These are phyloP conservation scores for Strigops habroptila DNA, from an alignment of 2,113 vertebrate genomes.

Conservation along the genomic window DNA sequence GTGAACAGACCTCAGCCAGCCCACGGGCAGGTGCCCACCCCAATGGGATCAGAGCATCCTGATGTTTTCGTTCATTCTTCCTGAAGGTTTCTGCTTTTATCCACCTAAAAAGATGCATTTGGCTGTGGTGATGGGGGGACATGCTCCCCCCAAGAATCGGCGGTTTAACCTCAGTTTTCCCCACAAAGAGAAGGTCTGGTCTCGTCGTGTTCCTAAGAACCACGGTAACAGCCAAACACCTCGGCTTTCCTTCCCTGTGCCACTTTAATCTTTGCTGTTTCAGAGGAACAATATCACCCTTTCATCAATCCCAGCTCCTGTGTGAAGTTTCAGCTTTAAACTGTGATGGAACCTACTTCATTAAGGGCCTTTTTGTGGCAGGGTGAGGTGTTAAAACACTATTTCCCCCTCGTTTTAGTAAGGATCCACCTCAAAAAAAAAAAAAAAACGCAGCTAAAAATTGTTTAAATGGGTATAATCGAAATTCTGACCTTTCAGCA, in stretches of 20 bases:
- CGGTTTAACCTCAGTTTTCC: not conserved
- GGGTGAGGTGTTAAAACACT: not conserved
- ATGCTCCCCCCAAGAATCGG: not conserved
- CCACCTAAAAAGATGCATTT: not conserved
- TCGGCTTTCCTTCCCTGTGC: not conserved
- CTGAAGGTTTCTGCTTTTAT: not conserved
- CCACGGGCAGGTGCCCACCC: not conserved
- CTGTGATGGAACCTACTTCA: not conserved
- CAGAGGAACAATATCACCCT: not conserved
- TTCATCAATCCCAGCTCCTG: not conserved
- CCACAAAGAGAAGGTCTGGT: not conserved
- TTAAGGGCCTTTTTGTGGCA: not conserved
- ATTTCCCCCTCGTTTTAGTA: not conserved
- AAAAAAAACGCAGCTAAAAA: not conserved
- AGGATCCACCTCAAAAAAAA: not conserved
- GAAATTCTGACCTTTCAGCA: not conserved
- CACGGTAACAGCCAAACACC: not conserved
- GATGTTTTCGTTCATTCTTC: not conserved
- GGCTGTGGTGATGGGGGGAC: not conserved
- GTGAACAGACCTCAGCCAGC: not conserved
- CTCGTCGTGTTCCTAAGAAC: not conserved
- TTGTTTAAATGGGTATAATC: fast-evolving
- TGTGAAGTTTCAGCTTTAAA: not conserved
- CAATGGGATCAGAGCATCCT: fast-evolving
- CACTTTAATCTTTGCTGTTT: not conserved